phyloP scores from a whole-genome alignment of 2,888 invertebrate genomes.

The Anorthoa munda region DNA sequence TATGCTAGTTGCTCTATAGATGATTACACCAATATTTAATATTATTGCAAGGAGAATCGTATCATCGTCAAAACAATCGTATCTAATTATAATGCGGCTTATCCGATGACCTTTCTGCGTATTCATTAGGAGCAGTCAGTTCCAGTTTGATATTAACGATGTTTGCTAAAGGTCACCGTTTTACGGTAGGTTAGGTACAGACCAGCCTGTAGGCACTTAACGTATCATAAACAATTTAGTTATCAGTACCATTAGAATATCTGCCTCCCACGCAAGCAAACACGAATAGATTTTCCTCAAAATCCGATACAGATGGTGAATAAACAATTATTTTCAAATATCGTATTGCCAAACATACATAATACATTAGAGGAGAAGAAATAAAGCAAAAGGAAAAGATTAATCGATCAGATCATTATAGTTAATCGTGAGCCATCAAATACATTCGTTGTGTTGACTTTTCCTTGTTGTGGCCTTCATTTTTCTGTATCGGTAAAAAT shows the following conservation, averaged over 20 bases:
- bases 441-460: constrained; percentile 62
- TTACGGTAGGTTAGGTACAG: background rate
- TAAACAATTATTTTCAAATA: constrained; percentile 57
- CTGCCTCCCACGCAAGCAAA: background rate
- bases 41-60: background rate
- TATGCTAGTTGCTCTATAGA: background rate
- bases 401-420: constrained; percentile 68
- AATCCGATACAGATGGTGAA: constrained; percentile 28
- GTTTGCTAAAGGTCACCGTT: background rate
- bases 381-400: constrained; percentile 57
- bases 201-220: background rate
- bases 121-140: background rate
- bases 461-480: constrained; percentile 63
- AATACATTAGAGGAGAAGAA: constrained; percentile 56
- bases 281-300: constrained; percentile 7
- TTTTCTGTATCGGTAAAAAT: constrained; percentile 54
- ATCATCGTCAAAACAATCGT: background rate
- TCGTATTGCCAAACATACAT: constrained; percentile 55
- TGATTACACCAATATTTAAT: no score
- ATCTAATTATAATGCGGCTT: no score
- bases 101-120: no score
- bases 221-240: background rate
- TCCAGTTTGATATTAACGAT: background rate
- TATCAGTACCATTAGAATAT: constrained; percentile 7
- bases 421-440: constrained; percentile 67